These are phyloP conservation scores for Calameuta pallipes DNA, from an alignment of 2,888 invertebrate species.

Conservation along the genomic window DNA sequence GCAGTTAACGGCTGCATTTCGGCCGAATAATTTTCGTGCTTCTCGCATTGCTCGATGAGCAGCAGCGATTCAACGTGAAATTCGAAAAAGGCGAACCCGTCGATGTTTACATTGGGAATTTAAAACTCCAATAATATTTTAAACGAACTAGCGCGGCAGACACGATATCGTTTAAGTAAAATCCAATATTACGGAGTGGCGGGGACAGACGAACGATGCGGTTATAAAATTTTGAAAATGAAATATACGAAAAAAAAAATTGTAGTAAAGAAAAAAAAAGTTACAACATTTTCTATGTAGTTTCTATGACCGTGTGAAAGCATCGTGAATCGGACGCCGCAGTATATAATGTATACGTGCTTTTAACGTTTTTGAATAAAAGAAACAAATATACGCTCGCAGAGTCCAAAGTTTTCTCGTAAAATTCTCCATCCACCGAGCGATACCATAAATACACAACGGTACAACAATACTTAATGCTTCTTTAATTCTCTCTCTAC, in stretches of 20 bases:
- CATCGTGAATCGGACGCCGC: not conserved
- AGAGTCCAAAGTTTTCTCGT: not conserved
- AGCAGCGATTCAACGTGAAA: not conserved
- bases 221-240: not conserved
- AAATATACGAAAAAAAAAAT: not conserved
- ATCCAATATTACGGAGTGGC: not conserved
- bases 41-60: not conserved
- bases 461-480: not conserved
- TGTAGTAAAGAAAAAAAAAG: not conserved
- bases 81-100: not conserved
- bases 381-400: not conserved
- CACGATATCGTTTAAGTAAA: not conserved
- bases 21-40: not conserved
- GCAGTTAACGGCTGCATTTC: not conserved
- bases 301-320: not conserved
- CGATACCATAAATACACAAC: not conserved
- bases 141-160: not conserved
- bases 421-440: not conserved
- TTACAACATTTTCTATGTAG: not conserved
- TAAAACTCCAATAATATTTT: not conserved
- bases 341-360: not conserved
- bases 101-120: not conserved
- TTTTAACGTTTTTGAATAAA: not conserved
- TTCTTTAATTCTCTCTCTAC: not conserved
- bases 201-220: not conserved